Conservation (phyloP, 2,888 invertebrate genomes). For the Thelaira solivaga region DNA sequence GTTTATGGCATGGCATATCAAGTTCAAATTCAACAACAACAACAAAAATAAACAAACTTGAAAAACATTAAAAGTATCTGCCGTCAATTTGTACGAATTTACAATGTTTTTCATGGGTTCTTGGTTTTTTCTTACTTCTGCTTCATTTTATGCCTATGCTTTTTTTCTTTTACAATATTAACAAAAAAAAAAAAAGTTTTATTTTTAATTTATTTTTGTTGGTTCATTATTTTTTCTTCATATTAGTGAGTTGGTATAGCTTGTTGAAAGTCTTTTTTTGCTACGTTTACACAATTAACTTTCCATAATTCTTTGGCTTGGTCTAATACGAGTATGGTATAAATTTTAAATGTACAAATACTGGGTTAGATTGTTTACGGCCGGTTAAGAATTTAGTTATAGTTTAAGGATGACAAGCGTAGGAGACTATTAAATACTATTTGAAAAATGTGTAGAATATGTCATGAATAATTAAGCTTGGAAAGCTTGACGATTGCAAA, state of each 20-base stretch:
- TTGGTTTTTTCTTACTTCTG: conserved; percentile 10
- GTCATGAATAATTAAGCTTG: conserved; percentile 44
- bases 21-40: conserved; percentile 36
- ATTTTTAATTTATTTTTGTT: too few relatives aligned
- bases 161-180: conserved; percentile 4
- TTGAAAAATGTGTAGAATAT: too few relatives aligned
- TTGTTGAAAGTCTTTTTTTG: conserved; percentile 47
- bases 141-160: not conserved
- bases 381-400: not conserved
- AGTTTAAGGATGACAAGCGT: conserved; percentile 11
- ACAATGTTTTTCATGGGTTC: conserved; percentile 54
- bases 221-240: conserved; percentile 32
- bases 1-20: conserved; percentile 62
- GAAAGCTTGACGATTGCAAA: conserved; percentile 41
- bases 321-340: conserved; percentile 29
- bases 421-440: conserved; percentile 39
- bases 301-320: conserved; percentile 51
- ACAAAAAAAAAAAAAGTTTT: too few relatives aligned
- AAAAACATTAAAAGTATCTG: conserved; percentile 58
- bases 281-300: conserved; percentile 50
- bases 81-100: conserved; percentile 62
- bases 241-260: not conserved
- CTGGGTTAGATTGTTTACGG: not conserved
- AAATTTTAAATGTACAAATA: not conserved
- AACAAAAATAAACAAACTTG: conserved; percentile 47